phyloP scores from a whole-genome alignment of 2,797 vertebrate species.

The Natrix natrix region DNA sequence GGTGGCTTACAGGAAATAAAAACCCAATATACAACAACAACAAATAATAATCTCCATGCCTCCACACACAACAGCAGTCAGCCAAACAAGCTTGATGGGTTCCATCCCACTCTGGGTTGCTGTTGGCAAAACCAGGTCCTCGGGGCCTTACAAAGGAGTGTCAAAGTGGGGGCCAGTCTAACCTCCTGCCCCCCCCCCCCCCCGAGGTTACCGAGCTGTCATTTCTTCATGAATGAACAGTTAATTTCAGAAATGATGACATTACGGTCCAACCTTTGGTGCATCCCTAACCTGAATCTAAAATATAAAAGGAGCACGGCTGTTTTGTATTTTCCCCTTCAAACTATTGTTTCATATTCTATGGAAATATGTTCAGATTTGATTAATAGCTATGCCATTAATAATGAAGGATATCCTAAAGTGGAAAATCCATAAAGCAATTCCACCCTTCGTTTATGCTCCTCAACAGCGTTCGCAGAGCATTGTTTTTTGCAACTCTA shows the following conservation, averaged over 20 bases:
- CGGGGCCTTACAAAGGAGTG: too few species aligned
- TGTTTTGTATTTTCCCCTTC: neutral
- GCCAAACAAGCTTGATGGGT: too few species aligned
- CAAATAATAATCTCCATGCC: too few species aligned
- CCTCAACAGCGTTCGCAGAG: neutral
- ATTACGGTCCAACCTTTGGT: neutral
- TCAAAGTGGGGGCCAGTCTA: neutral
- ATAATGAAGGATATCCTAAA: neutral
- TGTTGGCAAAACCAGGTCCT: neutral
- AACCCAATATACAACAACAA: too few species aligned
- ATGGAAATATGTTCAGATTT: neutral
- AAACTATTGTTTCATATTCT: neutral
- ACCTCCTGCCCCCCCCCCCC: neutral
- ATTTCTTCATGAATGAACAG: neutral
- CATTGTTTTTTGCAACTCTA: neutral
- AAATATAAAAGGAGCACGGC: neutral
- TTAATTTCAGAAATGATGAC: neutral
- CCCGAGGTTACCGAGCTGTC: neutral
- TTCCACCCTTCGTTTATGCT: neutral
- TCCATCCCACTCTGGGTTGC: neutral
- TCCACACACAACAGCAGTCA: neutral
- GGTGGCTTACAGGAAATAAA: too few species aligned
- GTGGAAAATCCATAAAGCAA: neutral
- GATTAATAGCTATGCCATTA: neutral
- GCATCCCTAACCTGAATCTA: neutral